Evolutionary conservation across 2,113 vertebrate species (phyloP), one percentile per base, ranked within the genome.

Genomic region (Pholis gunnellus): DNA sequence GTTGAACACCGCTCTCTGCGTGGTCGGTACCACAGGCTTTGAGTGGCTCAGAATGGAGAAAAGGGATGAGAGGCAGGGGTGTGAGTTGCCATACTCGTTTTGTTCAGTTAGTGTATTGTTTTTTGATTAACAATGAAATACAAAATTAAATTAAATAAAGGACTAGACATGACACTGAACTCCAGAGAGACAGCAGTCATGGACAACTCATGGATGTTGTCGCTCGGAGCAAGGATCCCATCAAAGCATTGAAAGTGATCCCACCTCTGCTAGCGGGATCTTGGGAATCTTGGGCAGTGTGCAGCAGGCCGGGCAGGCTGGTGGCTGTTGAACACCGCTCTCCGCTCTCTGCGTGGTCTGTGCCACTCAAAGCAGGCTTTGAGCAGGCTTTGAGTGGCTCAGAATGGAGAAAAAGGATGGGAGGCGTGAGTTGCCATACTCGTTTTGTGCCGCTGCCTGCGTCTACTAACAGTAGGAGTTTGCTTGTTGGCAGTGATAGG

Each of bases 401-500:
- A 20, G 50, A 52, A 9, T 52, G 50, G 20, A n/a, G 50, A 54
- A n/a, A n/a, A 54, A n/a, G 50, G 20, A 54, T 54, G 50, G 22
- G 2, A 54, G 14, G 44, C 14, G 44, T 46, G 14, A 15, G 9
- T 7, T 54, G 50, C 20, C 50, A n/a, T 54, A 54, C 13, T 46
- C 1, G 15, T 46, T 4, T 46, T 46, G 14, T 15, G n/a, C n/a
- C n/a, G n/a, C n/a, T n/a, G n/a, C n/a, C n/a, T n/a, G 38, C 69
- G 68, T 78, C 15, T n/a, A 74, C 64, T 75, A 72, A 74, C 38
- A 78, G 74, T 57, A 60, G 57, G 63, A 75, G 52, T 79, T 50
- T 64, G 63, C 40, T 83, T 82, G 52, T 77, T 90, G 83, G 70
- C 75, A 82, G 76, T 70, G 29, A 82, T 74, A 61, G 68, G 52